A percentile compares a stretch with the other conserved stretches of the same genome.
These are phyloP conservation scores for Zeus faber DNA, from an alignment of 2,113 vertebrate species.

Conservation along the genomic window DNA sequence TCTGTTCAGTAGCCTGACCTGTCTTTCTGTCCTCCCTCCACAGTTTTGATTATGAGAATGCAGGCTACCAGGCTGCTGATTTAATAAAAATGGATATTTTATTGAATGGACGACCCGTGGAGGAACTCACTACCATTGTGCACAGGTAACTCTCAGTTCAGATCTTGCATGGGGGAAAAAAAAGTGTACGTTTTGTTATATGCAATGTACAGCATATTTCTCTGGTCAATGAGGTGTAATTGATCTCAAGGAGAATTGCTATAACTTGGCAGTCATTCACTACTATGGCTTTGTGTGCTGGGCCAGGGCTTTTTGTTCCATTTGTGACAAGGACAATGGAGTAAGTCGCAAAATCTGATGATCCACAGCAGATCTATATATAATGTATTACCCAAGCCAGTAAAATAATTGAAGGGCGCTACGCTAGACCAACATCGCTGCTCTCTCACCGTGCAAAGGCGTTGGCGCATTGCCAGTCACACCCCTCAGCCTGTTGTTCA, in stretches of 20 bases:
- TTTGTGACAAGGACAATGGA: constrained; percentile 37
- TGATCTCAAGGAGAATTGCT: neutral
- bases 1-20: no score
- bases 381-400: constrained; percentile 26
- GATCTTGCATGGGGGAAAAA: neutral
- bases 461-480: neutral
- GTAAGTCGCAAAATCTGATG: constrained; percentile 37
- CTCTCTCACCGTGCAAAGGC: constrained; percentile 13
- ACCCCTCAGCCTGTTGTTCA: neutral
- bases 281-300: neutral
- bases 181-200: neutral
- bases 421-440: constrained; percentile 11
- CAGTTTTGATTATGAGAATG: constrained; percentile 97
- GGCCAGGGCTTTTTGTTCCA: neutral
- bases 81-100: constrained; percentile 94
- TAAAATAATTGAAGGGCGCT: constrained; percentile 24
- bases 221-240: constrained; percentile 1
- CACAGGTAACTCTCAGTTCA: constrained; percentile 76
- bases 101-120: constrained; percentile 86
- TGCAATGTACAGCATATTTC: no score
- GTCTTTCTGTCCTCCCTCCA: neutral
- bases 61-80: constrained; percentile 88
- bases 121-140: constrained; percentile 86
- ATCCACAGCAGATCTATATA: constrained; percentile 29
- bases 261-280: no score